Evolutionary conservation across 2,888 invertebrate species (phyloP).

Genomic region (Adelognathus sp.): DNA sequence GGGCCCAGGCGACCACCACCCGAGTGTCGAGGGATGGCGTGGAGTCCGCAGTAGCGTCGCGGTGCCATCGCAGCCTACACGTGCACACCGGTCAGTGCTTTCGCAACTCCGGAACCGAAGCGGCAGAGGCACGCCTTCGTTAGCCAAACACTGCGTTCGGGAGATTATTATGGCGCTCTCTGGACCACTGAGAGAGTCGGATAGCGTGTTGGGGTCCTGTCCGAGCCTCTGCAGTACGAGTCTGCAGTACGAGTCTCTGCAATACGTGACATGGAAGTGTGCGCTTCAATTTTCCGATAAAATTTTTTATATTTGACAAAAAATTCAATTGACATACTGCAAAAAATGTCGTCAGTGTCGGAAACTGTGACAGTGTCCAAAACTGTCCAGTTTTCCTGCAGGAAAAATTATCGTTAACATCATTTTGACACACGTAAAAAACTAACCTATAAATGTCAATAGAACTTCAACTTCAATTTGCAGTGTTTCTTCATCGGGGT

Average conservation of each 20-base stretch:
- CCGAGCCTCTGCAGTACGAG: not conserved
- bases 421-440: no score
- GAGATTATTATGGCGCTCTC: constrained; percentile 31
- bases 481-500: no score
- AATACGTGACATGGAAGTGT: not conserved
- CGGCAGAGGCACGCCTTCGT: constrained; percentile 66
- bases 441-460: no score
- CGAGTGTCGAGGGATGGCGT: constrained; percentile 61
- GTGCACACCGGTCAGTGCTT: constrained; percentile 12
- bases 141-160: constrained; percentile 52
- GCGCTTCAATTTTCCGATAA: no score
- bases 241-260: not conserved
- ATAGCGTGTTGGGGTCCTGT: constrained; percentile 19
- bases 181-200: constrained; percentile 21
- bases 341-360: no score
- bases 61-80: constrained; percentile 18
- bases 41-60: constrained; percentile 11
- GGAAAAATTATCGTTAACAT: no score
- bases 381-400: no score
- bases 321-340: no score
- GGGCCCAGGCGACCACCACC: constrained; percentile 53
- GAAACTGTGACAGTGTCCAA: no score
- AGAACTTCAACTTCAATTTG: no score
- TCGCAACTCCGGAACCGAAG: constrained; percentile 22
- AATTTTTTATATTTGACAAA: no score